Evolutionary conservation across 2,888 invertebrate genomes (phyloP).

Genomic region (Scaptomyza polygonia): DNA sequence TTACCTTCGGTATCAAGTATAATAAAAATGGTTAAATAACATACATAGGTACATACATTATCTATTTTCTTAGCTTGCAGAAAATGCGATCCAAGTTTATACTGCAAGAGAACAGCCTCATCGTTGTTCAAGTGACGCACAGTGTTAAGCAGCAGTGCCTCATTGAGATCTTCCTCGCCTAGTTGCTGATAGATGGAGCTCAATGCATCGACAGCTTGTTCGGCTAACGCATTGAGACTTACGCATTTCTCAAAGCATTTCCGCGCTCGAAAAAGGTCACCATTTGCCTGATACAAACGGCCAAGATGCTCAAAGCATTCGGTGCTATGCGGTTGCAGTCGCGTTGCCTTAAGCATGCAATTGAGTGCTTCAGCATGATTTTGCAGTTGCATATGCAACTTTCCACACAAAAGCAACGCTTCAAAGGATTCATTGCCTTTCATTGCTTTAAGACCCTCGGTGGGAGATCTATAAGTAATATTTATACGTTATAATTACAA

Average conservation of each 20-base stretch:
- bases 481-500: neutral
- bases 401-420: slow-evolving; percentile 73
- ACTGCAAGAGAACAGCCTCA: slow-evolving; percentile 90
- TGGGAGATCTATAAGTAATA: slow-evolving; percentile 75
- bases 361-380: slow-evolving; percentile 87
- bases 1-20: no score
- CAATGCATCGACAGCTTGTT: slow-evolving; percentile 89
- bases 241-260: slow-evolving; percentile 94
- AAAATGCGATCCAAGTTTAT: slow-evolving; percentile 93
- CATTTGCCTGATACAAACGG: slow-evolving; percentile 88
- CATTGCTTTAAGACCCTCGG: slow-evolving; percentile 85
- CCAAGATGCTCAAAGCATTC: slow-evolving; percentile 91
- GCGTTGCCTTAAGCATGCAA: slow-evolving; percentile 89
- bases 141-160: slow-evolving; percentile 80
- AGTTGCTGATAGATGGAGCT: slow-evolving; percentile 90
- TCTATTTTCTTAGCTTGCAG: slow-evolving; percentile 89
- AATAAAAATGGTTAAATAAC: slow-evolving; percentile 2
- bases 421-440: slow-evolving; percentile 68
- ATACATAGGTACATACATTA: no score
- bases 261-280: slow-evolving; percentile 90
- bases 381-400: slow-evolving; percentile 80
- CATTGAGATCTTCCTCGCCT: slow-evolving; percentile 86
- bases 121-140: slow-evolving; percentile 85
- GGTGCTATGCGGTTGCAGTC: slow-evolving; percentile 90
- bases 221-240: slow-evolving; percentile 88